These are phyloP conservation scores for Pseudopleuronectes americanus DNA, from an alignment of 2,797 vertebrate species.

Conservation along the genomic window DNA sequence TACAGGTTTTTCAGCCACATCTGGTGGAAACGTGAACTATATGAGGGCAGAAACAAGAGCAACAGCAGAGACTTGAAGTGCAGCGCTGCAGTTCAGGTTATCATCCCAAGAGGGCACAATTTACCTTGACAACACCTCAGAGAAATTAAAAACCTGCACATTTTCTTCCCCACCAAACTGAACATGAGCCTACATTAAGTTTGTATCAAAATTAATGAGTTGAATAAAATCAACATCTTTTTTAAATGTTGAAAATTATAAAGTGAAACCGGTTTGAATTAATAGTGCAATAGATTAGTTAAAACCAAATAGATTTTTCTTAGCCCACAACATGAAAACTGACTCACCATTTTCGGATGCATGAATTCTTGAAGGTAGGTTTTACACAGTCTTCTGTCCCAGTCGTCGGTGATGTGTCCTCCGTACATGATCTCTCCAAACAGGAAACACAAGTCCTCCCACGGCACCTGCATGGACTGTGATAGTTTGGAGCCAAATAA, in stretches of 20 bases:
- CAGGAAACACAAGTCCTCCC: slow-evolving; percentile 87
- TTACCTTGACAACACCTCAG: slow-evolving; percentile 49
- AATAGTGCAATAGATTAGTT: neutral
- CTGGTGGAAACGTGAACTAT: too few relatives aligned
- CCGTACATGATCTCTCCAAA: slow-evolving; percentile 89
- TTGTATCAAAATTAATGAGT: neutral
- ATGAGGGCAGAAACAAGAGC: too few relatives aligned
- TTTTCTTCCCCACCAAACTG: neutral
- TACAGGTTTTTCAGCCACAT: too few relatives aligned
- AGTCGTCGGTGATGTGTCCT: slow-evolving; percentile 86
- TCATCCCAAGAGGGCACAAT: slow-evolving; percentile 75
- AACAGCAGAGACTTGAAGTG: neutral
- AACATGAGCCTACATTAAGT: neutral
- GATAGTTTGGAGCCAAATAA: slow-evolving; percentile 3
- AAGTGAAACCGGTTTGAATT: neutral
- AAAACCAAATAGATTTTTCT: neutral
- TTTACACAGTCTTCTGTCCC: slow-evolving; percentile 86
- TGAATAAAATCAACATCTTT: neutral
- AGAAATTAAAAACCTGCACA: slow-evolving; percentile 6
- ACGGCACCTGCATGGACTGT: slow-evolving; percentile 80
- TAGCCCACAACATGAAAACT: neutral
- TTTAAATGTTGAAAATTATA: neutral
- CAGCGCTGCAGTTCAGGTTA: slow-evolving; percentile 60
- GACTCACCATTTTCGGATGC: slow-evolving; percentile 84
- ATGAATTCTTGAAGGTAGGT: slow-evolving; percentile 87